Conservation (phyloP, 2,888 invertebrate species). For the Vannuccia rotundouncinata region DNA sequence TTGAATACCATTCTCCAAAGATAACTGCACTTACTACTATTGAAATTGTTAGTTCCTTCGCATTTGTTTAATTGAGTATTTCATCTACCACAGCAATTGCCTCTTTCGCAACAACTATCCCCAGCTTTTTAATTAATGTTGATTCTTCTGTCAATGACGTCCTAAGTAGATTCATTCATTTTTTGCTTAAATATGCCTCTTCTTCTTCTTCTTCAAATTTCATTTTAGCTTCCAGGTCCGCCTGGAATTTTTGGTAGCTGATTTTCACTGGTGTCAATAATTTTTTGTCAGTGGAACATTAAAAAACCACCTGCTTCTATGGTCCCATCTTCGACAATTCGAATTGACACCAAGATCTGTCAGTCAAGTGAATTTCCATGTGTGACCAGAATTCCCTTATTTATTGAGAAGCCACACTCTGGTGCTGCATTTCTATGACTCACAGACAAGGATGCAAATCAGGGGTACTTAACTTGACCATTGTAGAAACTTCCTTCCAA, state of each 20-base stretch:
- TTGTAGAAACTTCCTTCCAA: constrained; percentile 12
- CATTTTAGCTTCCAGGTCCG: constrained; percentile 22
- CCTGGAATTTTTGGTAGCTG: constrained; percentile 30
- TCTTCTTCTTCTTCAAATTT: constrained; percentile 30
- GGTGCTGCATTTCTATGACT: constrained; percentile 28
- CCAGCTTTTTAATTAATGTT: constrained; percentile 19
- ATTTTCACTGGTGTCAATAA: neutral
- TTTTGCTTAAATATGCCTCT: constrained; percentile 4
- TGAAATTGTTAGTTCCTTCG: constrained; percentile 17
- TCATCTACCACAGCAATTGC: constrained; percentile 2
- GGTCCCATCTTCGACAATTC: constrained; percentile 31
- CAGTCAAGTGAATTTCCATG: constrained; percentile 28
- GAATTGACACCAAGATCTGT: constrained; percentile 11
- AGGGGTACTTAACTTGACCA: neutral
- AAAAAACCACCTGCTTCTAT: constrained; percentile 27
- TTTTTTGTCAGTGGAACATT: constrained; percentile 28
- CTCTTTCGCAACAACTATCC: constrained; percentile 1
- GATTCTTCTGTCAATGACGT: constrained; percentile 13
- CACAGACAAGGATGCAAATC: neutral
- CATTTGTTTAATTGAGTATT: neutral
- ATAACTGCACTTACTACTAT: constrained; percentile 12
- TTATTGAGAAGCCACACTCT: constrained; percentile 29
- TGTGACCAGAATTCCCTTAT: constrained; percentile 16
- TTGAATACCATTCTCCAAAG: constrained; percentile 22
- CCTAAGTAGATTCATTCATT: constrained; percentile 10